Evolutionary conservation across 2,113 vertebrate species (phyloP).

Genomic region (Cheilinus undulatus): DNA sequence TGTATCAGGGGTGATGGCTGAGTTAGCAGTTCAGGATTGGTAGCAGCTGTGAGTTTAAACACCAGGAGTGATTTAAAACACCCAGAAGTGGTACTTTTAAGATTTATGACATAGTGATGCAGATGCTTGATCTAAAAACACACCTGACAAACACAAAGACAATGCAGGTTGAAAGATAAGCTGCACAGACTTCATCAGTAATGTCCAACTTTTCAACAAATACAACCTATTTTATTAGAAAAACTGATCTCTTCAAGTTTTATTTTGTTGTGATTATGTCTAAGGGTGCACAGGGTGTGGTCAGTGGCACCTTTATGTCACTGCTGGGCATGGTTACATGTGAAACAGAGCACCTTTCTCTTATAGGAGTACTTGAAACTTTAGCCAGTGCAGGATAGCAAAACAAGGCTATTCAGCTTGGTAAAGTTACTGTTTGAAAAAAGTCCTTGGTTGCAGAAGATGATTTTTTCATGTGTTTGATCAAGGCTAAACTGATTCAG

Average conservation of each 20-base stretch:
- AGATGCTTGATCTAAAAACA: background rate
- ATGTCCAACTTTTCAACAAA: background rate
- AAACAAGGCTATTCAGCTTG: background rate
- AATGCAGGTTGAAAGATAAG: background rate
- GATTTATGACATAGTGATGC: background rate
- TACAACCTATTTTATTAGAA: background rate
- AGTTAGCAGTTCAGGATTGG: background rate
- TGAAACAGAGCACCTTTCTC: background rate
- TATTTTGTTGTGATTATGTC: background rate
- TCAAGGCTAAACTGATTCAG: background rate
- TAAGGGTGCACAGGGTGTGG: background rate
- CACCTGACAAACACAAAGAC: background rate
- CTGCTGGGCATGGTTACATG: constrained; percentile 1
- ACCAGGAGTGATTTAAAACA: background rate
- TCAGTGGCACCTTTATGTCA: background rate
- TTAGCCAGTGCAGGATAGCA: background rate
- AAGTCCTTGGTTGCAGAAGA: background rate
- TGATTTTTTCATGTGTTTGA: background rate
- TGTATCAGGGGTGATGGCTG: background rate
- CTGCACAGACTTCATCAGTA: background rate
- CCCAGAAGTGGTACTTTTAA: no score
- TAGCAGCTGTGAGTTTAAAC: background rate
- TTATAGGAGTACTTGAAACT: background rate
- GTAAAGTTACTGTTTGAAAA: background rate
- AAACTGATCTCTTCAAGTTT: background rate